Base-by-base conservation (phyloP, 2,797 vertebrate genomes). In the Diplodus puntazzo region DNA sequence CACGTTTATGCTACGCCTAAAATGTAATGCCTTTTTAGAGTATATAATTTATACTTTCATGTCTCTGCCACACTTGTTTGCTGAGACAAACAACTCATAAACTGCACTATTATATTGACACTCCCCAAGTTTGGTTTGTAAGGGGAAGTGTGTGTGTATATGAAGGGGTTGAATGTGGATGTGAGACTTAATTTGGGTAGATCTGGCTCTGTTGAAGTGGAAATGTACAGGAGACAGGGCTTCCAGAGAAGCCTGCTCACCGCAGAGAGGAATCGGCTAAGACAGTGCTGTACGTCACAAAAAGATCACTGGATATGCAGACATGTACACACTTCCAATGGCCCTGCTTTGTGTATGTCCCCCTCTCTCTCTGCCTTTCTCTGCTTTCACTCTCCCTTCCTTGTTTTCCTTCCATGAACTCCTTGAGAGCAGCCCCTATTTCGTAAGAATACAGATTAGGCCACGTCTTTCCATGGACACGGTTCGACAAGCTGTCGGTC, bases 361-460 rank as follows among this genome's bases (percentile, higher is more conserved):
- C 46, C 48, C 8, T 63, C n/a, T 64, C 3, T 23, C 14, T 27
- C 16, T 52, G 39, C 17, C 2, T 58, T 25, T 54, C 27, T 50
- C 39, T 61, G 8, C 11, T 14, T 4, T 69, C 27, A 25, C 21
- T 48, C 43, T 62, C n/a, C 20, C n/a, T 57, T 63, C 34, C 18
- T 50, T 63, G n/a, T 43, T 59, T 64, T 85, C 72, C 20, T 71
- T 70, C 27, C 57, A 16, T 43, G 21, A 80, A 55, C 58, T 76
- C n/a, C 27, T 53, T 63, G 21, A 52, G 45, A 70, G 46, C 69
- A 73, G 66, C 66, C 75, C 14, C 14, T 52, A 49, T 88, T 91
- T 80, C 39, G 45, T 86, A 85, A 86, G 79, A 88, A 81, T 83
- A 64, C 73, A 55, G 62, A 82, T 84, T 49, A 85, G 69, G 71